phyloP scores from a whole-genome alignment of 2,797 vertebrate species.

The Acrossocheilus wenchowensis region DNA sequence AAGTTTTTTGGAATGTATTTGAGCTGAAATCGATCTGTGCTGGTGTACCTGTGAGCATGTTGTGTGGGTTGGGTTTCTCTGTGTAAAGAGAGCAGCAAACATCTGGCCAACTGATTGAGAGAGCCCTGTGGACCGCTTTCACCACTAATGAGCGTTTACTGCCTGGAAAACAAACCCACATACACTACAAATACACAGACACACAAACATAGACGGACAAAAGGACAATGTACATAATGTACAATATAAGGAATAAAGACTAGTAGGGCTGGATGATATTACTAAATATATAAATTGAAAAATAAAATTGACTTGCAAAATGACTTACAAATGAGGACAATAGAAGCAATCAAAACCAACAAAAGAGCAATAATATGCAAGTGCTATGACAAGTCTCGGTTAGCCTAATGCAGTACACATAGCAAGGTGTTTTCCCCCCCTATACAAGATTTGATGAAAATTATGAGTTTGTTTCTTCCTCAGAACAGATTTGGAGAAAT shows the following conservation, averaged over 20 bases:
- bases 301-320: too few relatives aligned
- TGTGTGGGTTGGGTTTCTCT: not conserved
- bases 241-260: not conserved
- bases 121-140: conserved; percentile 23
- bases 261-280: too few relatives aligned
- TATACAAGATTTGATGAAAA: not conserved
- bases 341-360: too few relatives aligned
- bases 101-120: conserved; percentile 26
- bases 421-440: too few relatives aligned
- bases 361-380: too few relatives aligned
- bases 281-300: too few relatives aligned
- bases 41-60: conserved; percentile 16
- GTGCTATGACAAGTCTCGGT: too few relatives aligned
- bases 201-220: conserved; percentile 16
- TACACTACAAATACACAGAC: conserved; percentile 2
- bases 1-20: not conserved
- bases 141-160: conserved; percentile 32
- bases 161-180: conserved; percentile 30
- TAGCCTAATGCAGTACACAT: too few relatives aligned
- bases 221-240: not conserved
- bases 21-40: not conserved
- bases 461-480: not conserved
- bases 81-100: conserved; percentile 23
- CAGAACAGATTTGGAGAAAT: too few relatives aligned
- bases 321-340: too few relatives aligned